Conservation (phyloP, 2,888 invertebrate species). For the Myopa testacea region DNA sequence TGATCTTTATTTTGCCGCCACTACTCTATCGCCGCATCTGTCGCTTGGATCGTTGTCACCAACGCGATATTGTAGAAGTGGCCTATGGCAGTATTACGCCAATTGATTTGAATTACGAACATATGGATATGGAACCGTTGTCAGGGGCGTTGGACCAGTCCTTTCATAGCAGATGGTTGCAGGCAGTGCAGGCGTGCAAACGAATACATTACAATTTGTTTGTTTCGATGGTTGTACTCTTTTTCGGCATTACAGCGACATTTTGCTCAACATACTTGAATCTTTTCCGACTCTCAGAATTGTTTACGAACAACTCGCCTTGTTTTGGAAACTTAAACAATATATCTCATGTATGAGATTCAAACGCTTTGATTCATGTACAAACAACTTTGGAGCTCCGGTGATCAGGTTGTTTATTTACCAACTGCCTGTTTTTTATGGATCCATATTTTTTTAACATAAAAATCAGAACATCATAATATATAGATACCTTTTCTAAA, state of each 20-base stretch:
- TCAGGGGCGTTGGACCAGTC: slow-evolving; percentile 31
- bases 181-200: slow-evolving; percentile 52
- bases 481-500: no score
- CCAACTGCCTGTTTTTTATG: no score
- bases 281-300: slow-evolving; percentile 74
- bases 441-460: no score
- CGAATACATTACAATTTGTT: slow-evolving; percentile 68
- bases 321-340: slow-evolving; percentile 74
- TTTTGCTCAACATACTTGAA: slow-evolving; percentile 79
- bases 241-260: slow-evolving; percentile 75
- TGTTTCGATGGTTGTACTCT: slow-evolving; percentile 72
- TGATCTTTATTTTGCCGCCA: slow-evolving; percentile 87
- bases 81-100: slow-evolving; percentile 62
- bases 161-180: slow-evolving; percentile 50
- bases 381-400: no score
- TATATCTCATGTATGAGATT: background rate
- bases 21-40: slow-evolving; percentile 81
- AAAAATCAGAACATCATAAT: no score
- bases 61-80: slow-evolving; percentile 62
- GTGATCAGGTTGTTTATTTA: no score
- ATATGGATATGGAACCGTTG: slow-evolving; percentile 54
- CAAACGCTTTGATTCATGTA: no score
- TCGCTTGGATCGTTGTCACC: slow-evolving; percentile 68
- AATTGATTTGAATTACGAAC: slow-evolving; percentile 61
- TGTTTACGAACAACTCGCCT: slow-evolving; percentile 77